Conservation (phyloP, 1,140 invertebrate species). For the Arion vulgaris region DNA sequence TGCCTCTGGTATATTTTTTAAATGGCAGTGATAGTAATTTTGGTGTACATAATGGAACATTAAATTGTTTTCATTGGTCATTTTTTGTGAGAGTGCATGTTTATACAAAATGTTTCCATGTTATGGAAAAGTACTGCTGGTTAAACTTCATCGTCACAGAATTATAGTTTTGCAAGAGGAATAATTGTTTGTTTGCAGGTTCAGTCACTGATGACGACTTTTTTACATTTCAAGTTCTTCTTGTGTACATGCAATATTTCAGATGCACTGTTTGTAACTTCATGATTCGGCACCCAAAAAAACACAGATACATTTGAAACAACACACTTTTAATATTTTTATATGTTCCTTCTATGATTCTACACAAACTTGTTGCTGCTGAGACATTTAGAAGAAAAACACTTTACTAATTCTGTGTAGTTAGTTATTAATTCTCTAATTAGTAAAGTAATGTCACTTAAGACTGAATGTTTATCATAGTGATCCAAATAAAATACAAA, state of each 20-base stretch:
- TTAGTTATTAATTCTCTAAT: too few relatives aligned
- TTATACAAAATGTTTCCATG: not conserved
- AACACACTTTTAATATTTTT: slow-evolving; percentile 44
- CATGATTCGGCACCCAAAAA: slow-evolving; percentile 37
- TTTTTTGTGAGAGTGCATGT: not conserved
- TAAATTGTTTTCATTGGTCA: not conserved
- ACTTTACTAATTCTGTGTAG: slow-evolving; percentile 17
- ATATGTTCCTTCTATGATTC: slow-evolving; percentile 41
- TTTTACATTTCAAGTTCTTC: slow-evolving; percentile 30
- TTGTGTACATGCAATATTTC: slow-evolving; percentile 29
- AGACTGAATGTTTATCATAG: not conserved
- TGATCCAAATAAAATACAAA: not conserved
- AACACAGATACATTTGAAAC: slow-evolving; percentile 44
- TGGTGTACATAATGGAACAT: too few relatives aligned
- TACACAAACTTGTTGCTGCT: slow-evolving; percentile 39
- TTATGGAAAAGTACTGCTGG: not conserved
- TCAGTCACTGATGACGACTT: not conserved
- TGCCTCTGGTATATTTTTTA: too few relatives aligned
- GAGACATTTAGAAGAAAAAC: slow-evolving; percentile 38
- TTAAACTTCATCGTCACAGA: not conserved
- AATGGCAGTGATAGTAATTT: too few relatives aligned
- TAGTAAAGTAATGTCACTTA: slow-evolving; percentile 8
- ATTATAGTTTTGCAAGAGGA: slow-evolving; percentile 16
- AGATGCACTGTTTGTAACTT: slow-evolving; percentile 35
- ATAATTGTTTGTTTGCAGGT: slow-evolving; percentile 36